Percentiles rank a stretch among this genome's conserved stretches.
Conservation (phyloP, 2,113 vertebrate species). For the Amazona guildingii region DNA sequence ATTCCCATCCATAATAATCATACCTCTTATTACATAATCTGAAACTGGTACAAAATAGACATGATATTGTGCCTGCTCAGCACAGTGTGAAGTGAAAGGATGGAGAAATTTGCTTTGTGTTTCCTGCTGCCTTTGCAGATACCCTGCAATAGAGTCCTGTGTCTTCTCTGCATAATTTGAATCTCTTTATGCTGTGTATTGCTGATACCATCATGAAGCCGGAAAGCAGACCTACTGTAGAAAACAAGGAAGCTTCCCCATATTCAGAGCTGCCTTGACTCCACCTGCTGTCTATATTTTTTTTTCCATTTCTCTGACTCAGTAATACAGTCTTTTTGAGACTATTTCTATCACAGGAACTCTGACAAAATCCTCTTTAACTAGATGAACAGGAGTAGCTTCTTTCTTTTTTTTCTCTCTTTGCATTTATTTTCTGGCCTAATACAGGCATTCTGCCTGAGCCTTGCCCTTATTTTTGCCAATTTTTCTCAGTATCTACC, state of each 20-base stretch:
- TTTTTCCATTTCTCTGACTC: not conserved
- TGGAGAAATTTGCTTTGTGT: not conserved
- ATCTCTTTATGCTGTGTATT: not conserved
- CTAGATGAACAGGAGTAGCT: not conserved
- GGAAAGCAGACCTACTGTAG: not conserved
- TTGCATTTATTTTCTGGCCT: not conserved
- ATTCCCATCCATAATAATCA: not conserved
- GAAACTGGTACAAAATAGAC: not conserved
- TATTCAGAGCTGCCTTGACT: not conserved
- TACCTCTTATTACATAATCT: not conserved
- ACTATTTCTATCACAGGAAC: not conserved
- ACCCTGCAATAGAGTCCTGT: not conserved
- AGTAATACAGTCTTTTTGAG: not conserved
- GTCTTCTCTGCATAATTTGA: not conserved
- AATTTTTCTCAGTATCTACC: not conserved
- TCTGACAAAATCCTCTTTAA: not conserved
- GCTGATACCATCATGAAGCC: not conserved
- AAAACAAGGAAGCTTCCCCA: not conserved
- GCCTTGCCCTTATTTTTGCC: not conserved
- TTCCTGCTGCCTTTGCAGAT: not conserved
- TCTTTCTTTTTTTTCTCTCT: not conserved
- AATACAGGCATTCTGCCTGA: not conserved
- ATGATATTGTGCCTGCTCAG: not conserved
- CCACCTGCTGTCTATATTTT: not conserved
- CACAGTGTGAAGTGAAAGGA: not conserved